Base-by-base conservation (phyloP, 2,888 invertebrate genomes). In the Augiades crinisus region DNA sequence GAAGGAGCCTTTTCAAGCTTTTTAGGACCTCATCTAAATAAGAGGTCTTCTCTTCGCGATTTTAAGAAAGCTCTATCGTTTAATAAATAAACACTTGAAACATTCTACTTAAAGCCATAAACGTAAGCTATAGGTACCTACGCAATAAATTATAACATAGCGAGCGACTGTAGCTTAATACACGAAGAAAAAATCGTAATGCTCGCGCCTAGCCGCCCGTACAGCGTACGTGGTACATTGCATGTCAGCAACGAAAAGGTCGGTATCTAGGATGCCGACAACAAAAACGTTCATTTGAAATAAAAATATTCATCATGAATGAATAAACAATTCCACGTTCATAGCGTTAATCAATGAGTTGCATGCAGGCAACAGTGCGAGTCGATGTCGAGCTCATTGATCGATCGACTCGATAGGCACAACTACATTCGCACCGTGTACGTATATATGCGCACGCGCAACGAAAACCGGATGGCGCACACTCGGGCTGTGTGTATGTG, bases 301-400 rank as follows among this genome's bases (percentile, higher is more conserved):
- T 81, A 81, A 82, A 81, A 85, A 75, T 86, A 85, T 84, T 79
- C 74, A 81, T 81, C 75, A 82, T 87, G 87, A 89, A 89, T 88
- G 89, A 87, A 87, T 85, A 84, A 86, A 84, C 86, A 87, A 88
- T 86, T 87, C 81, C 80, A 83, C 85, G 87, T 84, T 84, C 86
- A 85, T 87, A 86, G 82, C 83, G 84, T 87, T 85, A 88, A 89
- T 89, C 87, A 89, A 89, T 89, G 88, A 87, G 81, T 87, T 82
- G 86, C 85, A 88, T 85, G 87, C 86, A 86, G 79, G 81, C 83
- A 80, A 79, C 74, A 80, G 81, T 73, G 73, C 65, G 79, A 78
- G 72, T 70, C 75, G 81, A 82, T 81, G 84, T 83, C 80, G 84
- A 79, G 84, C 88, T 85, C 89, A 89, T 89, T 89, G 89, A 88